Evolutionary conservation across 2,888 invertebrate species (phyloP), one percentile per base, ranked within the genome.

Genomic region (Euclidia mi): DNA sequence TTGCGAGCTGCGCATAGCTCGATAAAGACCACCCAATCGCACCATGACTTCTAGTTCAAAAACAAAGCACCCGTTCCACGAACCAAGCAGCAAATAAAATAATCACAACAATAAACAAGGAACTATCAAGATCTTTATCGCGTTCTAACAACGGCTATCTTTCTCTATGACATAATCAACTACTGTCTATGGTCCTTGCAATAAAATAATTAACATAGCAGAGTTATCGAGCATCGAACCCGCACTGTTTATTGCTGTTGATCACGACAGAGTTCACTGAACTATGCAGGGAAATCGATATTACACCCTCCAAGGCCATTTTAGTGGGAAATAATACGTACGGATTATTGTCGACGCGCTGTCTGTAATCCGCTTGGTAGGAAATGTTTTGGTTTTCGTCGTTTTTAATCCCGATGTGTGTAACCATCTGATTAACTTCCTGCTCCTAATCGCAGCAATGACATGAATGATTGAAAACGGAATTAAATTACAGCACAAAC

Each of bases 191-290:
- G 18, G 38, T 11, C 32, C 9, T 6, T 1, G 2, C 14, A 14
- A 51, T 34, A 18, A 37, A 58, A 52, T 53, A 52, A 64, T 67
- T 52, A 65, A 58, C 64, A 72, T 61, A 52, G 42, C 51, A 38
- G 28, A 47, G 44, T 62, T 71, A 75, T 75, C 72, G 51, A 65
- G 41, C 65, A 38, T 51, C 63, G 65, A 61, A 70, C 71, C 53
- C 47, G 35, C 48, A 34, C 15, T 14, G 3, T 11, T 60, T 68
- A 73, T 66, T 65, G 43, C 37, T 43, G 17, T 31, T 15, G 34
- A 65, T 56, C 73, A 73, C 73, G 73, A 14, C 43, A 73, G 48
- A 43, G 73, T 69, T 73, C 73, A 74, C 66, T 69, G 73, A 74
- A 74, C 73, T 66, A 57, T 61, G 43, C 47, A 38, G 35, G 49